Base-by-base conservation (phyloP, 2,113 vertebrate genomes). In the Ivindomyrus marchei region DNA sequence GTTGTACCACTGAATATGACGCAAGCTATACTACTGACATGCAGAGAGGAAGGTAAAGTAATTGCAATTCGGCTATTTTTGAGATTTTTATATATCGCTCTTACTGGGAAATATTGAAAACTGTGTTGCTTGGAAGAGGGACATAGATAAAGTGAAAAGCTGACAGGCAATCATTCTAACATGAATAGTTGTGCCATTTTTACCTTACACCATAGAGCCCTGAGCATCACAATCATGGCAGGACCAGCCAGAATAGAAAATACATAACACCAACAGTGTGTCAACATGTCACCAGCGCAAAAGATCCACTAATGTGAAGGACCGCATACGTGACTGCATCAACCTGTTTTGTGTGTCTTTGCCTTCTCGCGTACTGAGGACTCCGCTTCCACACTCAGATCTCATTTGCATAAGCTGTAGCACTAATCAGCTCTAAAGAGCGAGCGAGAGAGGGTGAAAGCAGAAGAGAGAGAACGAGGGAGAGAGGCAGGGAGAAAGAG, bases 401-500 rank as follows among this genome's bases (percentile, higher is more conserved):
- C 77, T 89, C 89, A 89, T 89, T 89, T 84, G 36, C 74, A 89
- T 89, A 85, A 84, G 31, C 74, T 50, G 50, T 83, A 85, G 50
- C 42, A 47, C 89, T 89, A 89, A 85, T 62, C 52, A 46, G 19
- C 4, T 58, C 36, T 45, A 85, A 39, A 85, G 89, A 89, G 77
- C 15, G 66, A 77, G 62, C 11, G 58, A 74, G 87, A 13, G 36
- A 46, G 42, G 11, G 17, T n/a, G 87, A 88, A 42, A 88, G 56
- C 46, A n/a, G 21, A 10, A 45, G 56, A 66, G 39, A 45, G 58
- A 74, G 88, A 62, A 56, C 7, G 88, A 58, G 4, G 4, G 88
- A 52, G 46, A 36, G 39, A 74, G 66, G 46, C 9, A 88, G 45
- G 21, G n/a, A 53, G 49, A 58, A 50, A 85, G 83, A 85, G 80